phyloP scores from a whole-genome alignment of 2,888 invertebrate genomes.

The Stomorhina lunata region DNA sequence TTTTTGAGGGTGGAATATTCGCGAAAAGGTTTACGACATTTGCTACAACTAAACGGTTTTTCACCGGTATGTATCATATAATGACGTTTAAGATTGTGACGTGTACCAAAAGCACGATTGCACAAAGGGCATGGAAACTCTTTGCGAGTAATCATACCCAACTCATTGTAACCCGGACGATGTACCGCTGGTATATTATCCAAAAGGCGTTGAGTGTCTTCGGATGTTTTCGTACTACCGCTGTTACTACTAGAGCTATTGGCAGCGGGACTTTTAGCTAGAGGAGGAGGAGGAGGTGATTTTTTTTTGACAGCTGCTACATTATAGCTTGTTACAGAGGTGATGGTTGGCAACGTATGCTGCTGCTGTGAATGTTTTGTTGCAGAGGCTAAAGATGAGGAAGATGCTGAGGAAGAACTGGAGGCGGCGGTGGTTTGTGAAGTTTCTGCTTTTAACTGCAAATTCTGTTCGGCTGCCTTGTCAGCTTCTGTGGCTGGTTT shows the following conservation, averaged over 20 bases:
- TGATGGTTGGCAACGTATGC: slow-evolving; percentile 24
- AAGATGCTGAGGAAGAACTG: neutral
- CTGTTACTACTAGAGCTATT: neutral
- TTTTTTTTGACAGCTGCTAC: slow-evolving; percentile 17
- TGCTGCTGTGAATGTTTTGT: slow-evolving; percentile 9
- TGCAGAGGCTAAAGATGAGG: no score
- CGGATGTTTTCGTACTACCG: slow-evolving; percentile 48
- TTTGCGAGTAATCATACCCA: slow-evolving; percentile 68
- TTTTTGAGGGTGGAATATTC: slow-evolving; percentile 79
- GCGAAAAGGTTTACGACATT: slow-evolving; percentile 78
- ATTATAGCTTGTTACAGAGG: slow-evolving; percentile 19
- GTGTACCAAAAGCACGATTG: slow-evolving; percentile 77
- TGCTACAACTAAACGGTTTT: slow-evolving; percentile 77
- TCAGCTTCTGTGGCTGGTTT: slow-evolving; percentile 59
- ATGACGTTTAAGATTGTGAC: slow-evolving; percentile 79
- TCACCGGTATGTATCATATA: slow-evolving; percentile 79
- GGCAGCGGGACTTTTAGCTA: neutral
- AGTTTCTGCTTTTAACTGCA: neutral
- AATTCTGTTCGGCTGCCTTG: slow-evolving; percentile 40
- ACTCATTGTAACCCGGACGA: slow-evolving; percentile 63
- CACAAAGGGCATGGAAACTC: slow-evolving; percentile 78
- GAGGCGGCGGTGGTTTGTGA: neutral
- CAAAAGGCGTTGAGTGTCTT: slow-evolving; percentile 57
- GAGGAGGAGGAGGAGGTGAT: slow-evolving; percentile 28
- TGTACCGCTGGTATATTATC: slow-evolving; percentile 67